A percentile compares a stretch with the other conserved stretches of the same genome.
Conservation (phyloP, 2,888 invertebrate genomes). For the Drosophila lacicola region DNA sequence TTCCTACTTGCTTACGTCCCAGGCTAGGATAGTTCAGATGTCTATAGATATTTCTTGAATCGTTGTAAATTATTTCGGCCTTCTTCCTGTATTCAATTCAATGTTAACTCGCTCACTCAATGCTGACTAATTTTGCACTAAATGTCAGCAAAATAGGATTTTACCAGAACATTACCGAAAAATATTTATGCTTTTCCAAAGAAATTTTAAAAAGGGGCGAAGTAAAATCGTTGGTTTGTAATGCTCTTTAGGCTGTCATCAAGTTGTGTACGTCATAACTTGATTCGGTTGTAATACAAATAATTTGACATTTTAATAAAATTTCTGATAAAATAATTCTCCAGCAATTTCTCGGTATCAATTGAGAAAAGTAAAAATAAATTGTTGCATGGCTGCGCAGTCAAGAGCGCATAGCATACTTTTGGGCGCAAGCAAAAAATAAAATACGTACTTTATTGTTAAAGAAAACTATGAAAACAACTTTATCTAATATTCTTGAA, state of each 20-base stretch:
- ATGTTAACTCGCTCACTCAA: background rate
- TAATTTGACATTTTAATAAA: conserved; percentile 13
- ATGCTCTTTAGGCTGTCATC: background rate
- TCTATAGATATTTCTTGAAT: too few species aligned
- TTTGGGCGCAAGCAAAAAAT: too few species aligned
- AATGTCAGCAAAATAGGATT: background rate
- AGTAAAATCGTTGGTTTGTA: background rate
- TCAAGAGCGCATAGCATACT: too few species aligned
- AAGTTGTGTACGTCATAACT: conserved; percentile 9
- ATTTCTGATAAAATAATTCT: background rate
- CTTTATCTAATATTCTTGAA: too few species aligned
- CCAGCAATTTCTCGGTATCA: background rate
- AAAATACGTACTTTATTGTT: too few species aligned
- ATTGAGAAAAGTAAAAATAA: too few species aligned
- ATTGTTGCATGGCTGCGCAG: too few species aligned
- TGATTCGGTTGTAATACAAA: conserved; percentile 14
- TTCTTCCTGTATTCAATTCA: too few species aligned
- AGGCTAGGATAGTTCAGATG: too few species aligned
- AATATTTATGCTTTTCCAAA: background rate
- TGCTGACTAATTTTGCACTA: background rate
- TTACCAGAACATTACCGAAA: background rate
- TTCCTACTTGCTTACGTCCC: too few species aligned
- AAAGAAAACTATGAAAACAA: too few species aligned
- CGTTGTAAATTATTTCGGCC: too few species aligned
- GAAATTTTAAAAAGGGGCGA: background rate